Evolutionary conservation across 1,140 invertebrate genomes (phyloP).

Genomic region (Saccostrea cuccullata): DNA sequence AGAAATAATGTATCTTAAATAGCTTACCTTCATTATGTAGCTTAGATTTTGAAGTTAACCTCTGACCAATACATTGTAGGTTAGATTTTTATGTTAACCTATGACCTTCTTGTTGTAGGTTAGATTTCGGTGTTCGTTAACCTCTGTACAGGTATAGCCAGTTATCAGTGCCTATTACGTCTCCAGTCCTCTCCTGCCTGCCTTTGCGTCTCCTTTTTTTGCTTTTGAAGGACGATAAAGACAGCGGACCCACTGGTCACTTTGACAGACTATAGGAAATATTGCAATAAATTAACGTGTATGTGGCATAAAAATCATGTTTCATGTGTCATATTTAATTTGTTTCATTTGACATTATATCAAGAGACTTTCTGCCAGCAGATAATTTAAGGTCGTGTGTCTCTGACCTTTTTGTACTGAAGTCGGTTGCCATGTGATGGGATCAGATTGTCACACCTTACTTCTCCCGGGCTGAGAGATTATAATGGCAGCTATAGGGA

Average conservation of each 20-base stretch:
- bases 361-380: not conserved
- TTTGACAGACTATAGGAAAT: not conserved
- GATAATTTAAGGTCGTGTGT: not conserved
- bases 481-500: not conserved
- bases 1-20: too few relatives aligned
- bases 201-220: not conserved
- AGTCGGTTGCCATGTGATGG: not conserved
- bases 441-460: not conserved
- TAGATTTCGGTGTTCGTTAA: conserved; percentile 8
- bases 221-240: conserved; percentile 25
- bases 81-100: too few relatives aligned
- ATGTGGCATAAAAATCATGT: conserved; percentile 19
- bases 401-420: conserved; percentile 4
- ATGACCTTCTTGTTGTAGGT: not conserved
- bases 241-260: not conserved
- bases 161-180: conserved; percentile 8
- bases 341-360: not conserved
- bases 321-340: not conserved
- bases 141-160: not conserved
- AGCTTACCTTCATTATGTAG: too few relatives aligned
- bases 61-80: too few relatives aligned
- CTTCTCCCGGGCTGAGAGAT: not conserved
- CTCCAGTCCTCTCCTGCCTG: not conserved
- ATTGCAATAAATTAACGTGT: conserved; percentile 15
- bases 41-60: too few relatives aligned